Conservation (phyloP, 2,797 vertebrate species). For the Betta splendens region DNA sequence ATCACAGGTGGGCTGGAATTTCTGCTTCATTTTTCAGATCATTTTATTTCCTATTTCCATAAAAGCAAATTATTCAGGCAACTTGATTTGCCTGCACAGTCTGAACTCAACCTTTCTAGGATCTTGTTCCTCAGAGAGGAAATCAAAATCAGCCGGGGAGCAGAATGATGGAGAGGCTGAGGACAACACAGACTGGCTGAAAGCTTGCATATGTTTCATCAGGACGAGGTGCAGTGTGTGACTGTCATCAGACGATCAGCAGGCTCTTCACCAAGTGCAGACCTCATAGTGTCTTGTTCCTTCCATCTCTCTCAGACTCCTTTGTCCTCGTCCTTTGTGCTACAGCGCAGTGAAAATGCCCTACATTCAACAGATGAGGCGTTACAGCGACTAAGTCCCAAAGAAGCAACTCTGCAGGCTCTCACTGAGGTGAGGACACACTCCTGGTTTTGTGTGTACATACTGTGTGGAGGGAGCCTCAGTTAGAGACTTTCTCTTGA, state of each 20-base stretch:
- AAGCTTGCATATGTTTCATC: constrained; percentile 85
- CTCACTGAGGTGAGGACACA: constrained; percentile 82
- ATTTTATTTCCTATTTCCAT: background rate
- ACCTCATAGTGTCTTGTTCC: background rate
- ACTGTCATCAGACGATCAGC: background rate
- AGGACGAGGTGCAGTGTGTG: constrained; percentile 83
- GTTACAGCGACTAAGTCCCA: constrained; percentile 75
- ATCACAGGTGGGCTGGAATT: constrained; percentile 33
- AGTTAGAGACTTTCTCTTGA: background rate
- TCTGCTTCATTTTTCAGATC: too few species aligned
- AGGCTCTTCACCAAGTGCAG: background rate
- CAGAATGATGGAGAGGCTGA: constrained; percentile 12
- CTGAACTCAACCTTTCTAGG: constrained; percentile 10
- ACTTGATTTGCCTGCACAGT: background rate
- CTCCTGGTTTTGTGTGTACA: background rate
- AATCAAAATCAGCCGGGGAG: constrained; percentile 17
- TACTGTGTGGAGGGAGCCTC: background rate
- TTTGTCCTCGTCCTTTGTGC: constrained; percentile 88
- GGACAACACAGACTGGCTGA: constrained; percentile 68
- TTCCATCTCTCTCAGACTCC: constrained; percentile 80
- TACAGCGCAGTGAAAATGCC: constrained; percentile 82
- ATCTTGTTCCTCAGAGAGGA: background rate
- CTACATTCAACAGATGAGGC: constrained; percentile 79
- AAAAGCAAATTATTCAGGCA: background rate
- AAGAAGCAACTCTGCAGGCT: constrained; percentile 72